Conservation (phyloP, 2,113 vertebrate genomes). For the Caloenas nicobarica region DNA sequence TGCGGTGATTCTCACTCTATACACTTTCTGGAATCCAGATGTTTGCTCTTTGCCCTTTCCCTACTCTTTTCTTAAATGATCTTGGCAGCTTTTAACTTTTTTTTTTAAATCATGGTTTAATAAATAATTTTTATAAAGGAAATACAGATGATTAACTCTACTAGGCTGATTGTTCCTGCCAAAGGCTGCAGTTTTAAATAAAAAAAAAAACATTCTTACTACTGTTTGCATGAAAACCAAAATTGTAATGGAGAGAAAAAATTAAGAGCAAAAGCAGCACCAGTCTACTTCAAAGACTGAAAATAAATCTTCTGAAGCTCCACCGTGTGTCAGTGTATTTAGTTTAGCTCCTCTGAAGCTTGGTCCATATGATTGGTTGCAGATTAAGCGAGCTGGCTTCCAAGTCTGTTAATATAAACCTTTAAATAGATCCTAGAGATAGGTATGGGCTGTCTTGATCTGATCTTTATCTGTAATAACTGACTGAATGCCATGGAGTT, state of each 20-base stretch:
- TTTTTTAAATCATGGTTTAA: conserved; percentile 24
- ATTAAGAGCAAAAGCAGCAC: not conserved
- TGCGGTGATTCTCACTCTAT: not conserved
- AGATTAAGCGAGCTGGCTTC: conserved; percentile 29
- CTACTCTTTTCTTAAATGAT: not conserved
- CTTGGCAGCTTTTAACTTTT: conserved; percentile 46
- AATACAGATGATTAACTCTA: conserved; percentile 35
- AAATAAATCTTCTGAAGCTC: conserved; percentile 58
- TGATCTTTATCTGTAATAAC: conserved; percentile 16
- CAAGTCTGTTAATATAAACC: conserved; percentile 62
- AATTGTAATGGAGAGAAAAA: conserved; percentile 7
- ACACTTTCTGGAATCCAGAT: conserved; percentile 7
- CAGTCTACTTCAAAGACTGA: conserved; percentile 20
- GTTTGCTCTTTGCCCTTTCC: conserved; percentile 21
- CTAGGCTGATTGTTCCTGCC: conserved; percentile 45
- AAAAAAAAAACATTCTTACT: not conserved
- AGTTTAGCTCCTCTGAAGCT: not conserved
- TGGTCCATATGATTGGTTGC: not conserved
- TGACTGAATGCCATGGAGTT: not conserved
- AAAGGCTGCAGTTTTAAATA: conserved; percentile 55
- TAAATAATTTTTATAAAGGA: conserved; percentile 27
- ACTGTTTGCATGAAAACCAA: conserved; percentile 37
- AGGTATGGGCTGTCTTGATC: not conserved
- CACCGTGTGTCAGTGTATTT: not conserved
- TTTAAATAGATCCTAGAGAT: not conserved